Conservation (phyloP, 2,888 invertebrate genomes). For the Philopedon plagiatum region DNA sequence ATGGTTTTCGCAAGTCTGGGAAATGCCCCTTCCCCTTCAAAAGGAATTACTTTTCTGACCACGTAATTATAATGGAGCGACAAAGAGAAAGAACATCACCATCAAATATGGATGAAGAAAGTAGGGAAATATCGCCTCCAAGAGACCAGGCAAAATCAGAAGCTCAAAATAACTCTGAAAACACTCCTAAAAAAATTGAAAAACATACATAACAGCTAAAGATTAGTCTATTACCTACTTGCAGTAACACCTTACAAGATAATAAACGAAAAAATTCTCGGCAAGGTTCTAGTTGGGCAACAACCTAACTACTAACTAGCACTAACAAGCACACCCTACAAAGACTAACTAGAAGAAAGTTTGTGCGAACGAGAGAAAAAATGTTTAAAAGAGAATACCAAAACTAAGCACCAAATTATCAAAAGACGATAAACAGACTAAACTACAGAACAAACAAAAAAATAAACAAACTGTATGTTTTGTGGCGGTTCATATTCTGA, state of each 20-base stretch:
- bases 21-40: slow-evolving; percentile 16
- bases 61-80: slow-evolving; percentile 5
- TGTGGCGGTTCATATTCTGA: slow-evolving; percentile 15
- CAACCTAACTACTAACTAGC: too few species aligned
- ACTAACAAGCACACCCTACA: slow-evolving; percentile 18
- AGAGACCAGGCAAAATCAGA: neutral
- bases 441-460: too few species aligned
- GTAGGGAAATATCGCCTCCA: neutral
- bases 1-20: slow-evolving; percentile 8
- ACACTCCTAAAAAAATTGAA: neutral
- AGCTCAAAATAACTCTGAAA: neutral
- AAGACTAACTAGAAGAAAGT: neutral
- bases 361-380: slow-evolving; percentile 15
- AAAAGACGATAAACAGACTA: too few species aligned
- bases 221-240: slow-evolving; percentile 20
- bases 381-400: slow-evolving; percentile 1
- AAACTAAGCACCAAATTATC: neutral
- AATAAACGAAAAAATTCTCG: neutral
- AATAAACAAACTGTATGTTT: slow-evolving; percentile 10
- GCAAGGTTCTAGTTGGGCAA: slow-evolving; percentile 15
- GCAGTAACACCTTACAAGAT: neutral
- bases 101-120: neutral
- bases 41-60: slow-evolving; percentile 4
- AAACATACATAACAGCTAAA: neutral
- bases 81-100: slow-evolving; percentile 21